Evolutionary conservation across 2,797 vertebrate species (phyloP).

Genomic region (Borostomias antarcticus): DNA sequence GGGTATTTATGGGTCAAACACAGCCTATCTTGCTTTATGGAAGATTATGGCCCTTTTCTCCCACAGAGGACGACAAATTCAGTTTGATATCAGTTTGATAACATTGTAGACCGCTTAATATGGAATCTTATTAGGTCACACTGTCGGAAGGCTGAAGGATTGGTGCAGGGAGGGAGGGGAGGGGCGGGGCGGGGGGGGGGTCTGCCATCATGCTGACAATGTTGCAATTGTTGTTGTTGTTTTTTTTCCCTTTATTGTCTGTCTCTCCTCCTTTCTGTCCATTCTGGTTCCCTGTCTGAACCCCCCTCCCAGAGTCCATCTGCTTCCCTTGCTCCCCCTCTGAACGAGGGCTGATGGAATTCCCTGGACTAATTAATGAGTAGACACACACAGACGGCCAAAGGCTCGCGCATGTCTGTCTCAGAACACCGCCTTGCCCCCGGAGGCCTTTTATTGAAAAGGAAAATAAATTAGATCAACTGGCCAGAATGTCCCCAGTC

Average conservation of each 20-base stretch:
- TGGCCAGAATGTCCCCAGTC: slow-evolving; percentile 69
- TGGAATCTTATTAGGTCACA: slow-evolving; percentile 56
- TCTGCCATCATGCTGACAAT: slow-evolving; percentile 55
- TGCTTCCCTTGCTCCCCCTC: slow-evolving; percentile 78
- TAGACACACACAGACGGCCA: slow-evolving; percentile 78
- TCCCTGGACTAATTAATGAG: slow-evolving; percentile 85
- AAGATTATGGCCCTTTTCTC: slow-evolving; percentile 69
- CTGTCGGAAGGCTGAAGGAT: slow-evolving; percentile 44
- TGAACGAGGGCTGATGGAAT: slow-evolving; percentile 78
- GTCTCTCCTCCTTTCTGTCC: slow-evolving; percentile 43
- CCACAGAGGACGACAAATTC: slow-evolving; percentile 64
- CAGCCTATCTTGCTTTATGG: slow-evolving; percentile 72
- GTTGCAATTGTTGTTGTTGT: slow-evolving; percentile 54
- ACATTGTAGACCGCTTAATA: slow-evolving; percentile 56
- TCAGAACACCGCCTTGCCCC: slow-evolving; percentile 62
- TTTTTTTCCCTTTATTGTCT: slow-evolving; percentile 38
- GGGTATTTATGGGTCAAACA: slow-evolving; percentile 80
- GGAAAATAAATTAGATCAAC: slow-evolving; percentile 76
- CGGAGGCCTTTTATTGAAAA: slow-evolving; percentile 75
- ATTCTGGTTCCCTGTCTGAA: slow-evolving; percentile 65
- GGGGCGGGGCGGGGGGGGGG: slow-evolving; percentile 27
- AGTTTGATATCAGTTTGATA: slow-evolving; percentile 65
- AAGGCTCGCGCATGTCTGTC: slow-evolving; percentile 73
- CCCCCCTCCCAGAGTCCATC: slow-evolving; percentile 81
- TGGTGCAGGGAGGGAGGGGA: slow-evolving; percentile 31